Conservation (phyloP, 2,797 vertebrate species). For the Acanthurus lineatus region DNA sequence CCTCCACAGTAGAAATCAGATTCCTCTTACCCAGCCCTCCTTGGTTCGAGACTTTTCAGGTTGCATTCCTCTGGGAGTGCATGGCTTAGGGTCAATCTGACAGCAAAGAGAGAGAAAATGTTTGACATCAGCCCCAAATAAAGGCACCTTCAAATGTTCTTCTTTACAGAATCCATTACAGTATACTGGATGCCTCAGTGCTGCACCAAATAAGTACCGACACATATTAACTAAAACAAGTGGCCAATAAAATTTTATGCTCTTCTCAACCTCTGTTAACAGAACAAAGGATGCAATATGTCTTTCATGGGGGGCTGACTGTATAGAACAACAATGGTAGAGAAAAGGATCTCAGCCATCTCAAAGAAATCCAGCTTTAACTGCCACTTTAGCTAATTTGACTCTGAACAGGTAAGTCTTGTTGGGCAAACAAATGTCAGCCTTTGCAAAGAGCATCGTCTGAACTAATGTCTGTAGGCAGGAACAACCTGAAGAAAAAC, state of each 20-base stretch:
- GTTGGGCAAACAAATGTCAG: constrained; percentile 41
- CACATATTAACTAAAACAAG: constrained; percentile 28
- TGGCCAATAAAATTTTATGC: constrained; percentile 16
- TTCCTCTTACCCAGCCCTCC: constrained; percentile 96
- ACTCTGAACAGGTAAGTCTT: constrained; percentile 62
- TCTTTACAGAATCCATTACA: constrained; percentile 31
- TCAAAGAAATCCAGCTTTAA: constrained; percentile 16
- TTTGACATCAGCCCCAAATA: constrained; percentile 62
- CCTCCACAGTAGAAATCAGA: constrained; percentile 61
- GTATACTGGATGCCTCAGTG: constrained; percentile 13
- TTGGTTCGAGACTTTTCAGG: constrained; percentile 96
- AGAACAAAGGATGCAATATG: constrained; percentile 11
- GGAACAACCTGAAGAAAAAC: constrained; percentile 32
- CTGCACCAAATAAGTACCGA: constrained; percentile 10
- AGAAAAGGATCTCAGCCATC: neutral
- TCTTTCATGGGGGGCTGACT: constrained; percentile 9
- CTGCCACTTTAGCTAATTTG: constrained; percentile 35
- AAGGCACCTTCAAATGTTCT: constrained; percentile 70
- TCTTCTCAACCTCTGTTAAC: constrained; percentile 14
- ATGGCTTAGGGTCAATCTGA: constrained; percentile 99
- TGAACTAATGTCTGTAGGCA: constrained; percentile 43
- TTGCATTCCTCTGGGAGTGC: constrained; percentile 99
- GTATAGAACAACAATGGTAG: neutral
- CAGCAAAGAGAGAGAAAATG: constrained; percentile 57
- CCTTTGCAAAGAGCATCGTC: constrained; percentile 7